These are phyloP conservation scores for Scleropages formosus DNA, from an alignment of 2,797 vertebrate genomes.

Conservation along the genomic window DNA sequence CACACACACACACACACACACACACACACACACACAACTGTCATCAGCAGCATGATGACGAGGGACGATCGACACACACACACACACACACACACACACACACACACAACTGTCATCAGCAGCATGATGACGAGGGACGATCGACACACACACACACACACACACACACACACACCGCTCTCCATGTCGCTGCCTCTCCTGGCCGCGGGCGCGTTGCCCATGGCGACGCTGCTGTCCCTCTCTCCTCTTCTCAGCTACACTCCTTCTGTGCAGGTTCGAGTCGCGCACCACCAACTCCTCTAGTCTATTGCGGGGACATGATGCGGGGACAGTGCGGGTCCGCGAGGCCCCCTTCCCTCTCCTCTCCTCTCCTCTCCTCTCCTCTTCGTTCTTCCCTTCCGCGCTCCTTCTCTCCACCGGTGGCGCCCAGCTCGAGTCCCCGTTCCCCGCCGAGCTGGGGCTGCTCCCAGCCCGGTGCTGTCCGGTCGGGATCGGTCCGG, in stretches of 20 bases:
- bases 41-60: no score
- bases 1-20: no score
- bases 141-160: not conserved
- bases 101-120: not conserved
- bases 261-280: conserved; percentile 49
- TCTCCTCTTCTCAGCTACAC: conserved; percentile 49
- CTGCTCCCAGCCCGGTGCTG: conserved; percentile 21
- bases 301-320: not conserved
- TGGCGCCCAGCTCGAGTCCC: conserved; percentile 51
- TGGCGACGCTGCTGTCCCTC: conserved; percentile 51
- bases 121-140: not conserved
- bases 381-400: no score
- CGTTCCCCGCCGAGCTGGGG: conserved; percentile 32
- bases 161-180: conserved; percentile 67
- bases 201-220: conserved; percentile 90
- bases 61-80: no score
- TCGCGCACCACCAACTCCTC: not conserved
- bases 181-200: conserved; percentile 86
- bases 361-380: conserved; percentile 44
- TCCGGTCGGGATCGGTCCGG: conserved; percentile 34
- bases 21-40: no score
- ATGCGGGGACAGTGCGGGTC: no score
- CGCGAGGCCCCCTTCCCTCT: conserved; percentile 12
- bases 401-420: conserved; percentile 51
- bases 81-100: not conserved